Conservation (phyloP, 2,113 vertebrate species). For the Aegithalos caudatus region DNA sequence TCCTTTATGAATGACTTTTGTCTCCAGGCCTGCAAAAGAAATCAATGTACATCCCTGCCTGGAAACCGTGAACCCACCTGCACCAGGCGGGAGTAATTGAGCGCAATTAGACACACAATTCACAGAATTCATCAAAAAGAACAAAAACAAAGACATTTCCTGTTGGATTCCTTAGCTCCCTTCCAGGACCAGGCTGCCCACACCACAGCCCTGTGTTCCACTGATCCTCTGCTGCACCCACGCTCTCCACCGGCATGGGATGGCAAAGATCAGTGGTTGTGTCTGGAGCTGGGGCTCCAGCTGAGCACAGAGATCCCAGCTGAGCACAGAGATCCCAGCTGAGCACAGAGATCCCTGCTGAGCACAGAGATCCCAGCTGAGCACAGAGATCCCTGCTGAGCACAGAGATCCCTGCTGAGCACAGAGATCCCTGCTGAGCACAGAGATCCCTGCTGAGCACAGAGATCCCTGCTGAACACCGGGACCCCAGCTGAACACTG, state of each 20-base stretch:
- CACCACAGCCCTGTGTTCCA: not conserved
- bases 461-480: too few species aligned
- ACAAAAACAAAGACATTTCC: constrained; percentile 18
- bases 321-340: not conserved
- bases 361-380: not conserved
- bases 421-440: too few species aligned
- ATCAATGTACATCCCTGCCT: constrained; percentile 63
- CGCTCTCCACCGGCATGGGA: not conserved
- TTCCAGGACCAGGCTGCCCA: not conserved
- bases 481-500: not conserved
- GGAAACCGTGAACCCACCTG: constrained; percentile 60
- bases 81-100: constrained; percentile 51
- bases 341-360: not conserved
- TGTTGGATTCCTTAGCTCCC: not conserved
- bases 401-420: not conserved
- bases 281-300: not conserved
- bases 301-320: not conserved
- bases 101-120: constrained; percentile 61
- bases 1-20: constrained; percentile 65
- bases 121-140: constrained; percentile 56
- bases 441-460: not conserved
- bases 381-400: not conserved
- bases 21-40: constrained; percentile 64
- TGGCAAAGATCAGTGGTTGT: fast-evolving
- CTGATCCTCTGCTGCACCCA: not conserved